Percentiles rank a stretch among this genome's conserved stretches.
These are phyloP conservation scores for Pygoscelis antarcticus DNA, from an alignment of 2,113 vertebrate genomes.

Conservation along the genomic window DNA sequence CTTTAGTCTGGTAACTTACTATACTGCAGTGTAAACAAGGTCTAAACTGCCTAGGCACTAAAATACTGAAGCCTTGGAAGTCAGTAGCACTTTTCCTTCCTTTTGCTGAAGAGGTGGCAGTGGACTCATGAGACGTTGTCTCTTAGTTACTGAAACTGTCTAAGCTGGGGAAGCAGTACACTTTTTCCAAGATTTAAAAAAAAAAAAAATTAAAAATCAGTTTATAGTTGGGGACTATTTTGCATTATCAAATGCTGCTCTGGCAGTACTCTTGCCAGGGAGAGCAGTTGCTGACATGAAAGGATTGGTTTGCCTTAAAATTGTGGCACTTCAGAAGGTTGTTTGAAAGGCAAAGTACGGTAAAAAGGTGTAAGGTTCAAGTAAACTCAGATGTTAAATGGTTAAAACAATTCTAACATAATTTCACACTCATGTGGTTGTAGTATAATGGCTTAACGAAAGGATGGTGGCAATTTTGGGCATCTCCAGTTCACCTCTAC, in stretches of 20 bases:
- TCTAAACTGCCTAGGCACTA: background rate
- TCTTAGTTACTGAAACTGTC: background rate
- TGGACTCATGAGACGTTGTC: background rate
- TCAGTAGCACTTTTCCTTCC: background rate
- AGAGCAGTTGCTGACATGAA: background rate
- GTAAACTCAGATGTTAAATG: background rate
- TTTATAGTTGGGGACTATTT: background rate
- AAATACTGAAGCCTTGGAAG: background rate
- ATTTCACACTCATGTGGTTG: background rate
- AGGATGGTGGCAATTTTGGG: background rate
- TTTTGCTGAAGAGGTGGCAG: background rate
- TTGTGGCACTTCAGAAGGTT: background rate
- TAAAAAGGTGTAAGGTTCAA: background rate
- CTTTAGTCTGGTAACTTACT: background rate
- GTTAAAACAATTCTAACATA: background rate
- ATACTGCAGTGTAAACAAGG: background rate
- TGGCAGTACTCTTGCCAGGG: background rate
- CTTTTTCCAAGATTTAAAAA: background rate
- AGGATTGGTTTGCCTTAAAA: background rate
- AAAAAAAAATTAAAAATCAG: background rate
- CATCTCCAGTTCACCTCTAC: background rate
- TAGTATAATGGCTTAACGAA: background rate
- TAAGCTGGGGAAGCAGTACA: background rate
- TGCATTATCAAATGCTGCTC: background rate
- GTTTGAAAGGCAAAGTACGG: background rate